Evolutionary conservation across 30 jellyfish, hydroid and myxozoan species (phyloP).

Genomic region (Hydra vulgaris): DNA sequence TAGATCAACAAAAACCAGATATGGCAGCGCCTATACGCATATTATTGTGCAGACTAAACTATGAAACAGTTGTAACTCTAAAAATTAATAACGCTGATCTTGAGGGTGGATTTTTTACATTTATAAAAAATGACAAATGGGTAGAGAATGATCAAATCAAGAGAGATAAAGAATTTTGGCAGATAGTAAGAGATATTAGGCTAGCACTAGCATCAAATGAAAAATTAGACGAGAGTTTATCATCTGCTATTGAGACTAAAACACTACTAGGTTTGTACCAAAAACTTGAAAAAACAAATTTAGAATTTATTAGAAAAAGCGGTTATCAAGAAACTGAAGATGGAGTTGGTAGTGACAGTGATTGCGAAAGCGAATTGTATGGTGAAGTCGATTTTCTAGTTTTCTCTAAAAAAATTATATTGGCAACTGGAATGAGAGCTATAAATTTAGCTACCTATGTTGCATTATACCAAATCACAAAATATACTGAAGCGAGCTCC

Average conservation of each 20-base stretch:
- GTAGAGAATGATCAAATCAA: not conserved
- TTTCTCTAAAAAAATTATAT: not conserved
- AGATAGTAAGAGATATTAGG: not conserved
- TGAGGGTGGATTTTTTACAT: not conserved
- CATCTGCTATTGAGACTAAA: not conserved
- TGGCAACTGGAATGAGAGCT: not conserved
- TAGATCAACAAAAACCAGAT: not conserved
- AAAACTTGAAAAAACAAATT: not conserved
- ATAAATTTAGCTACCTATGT: not conserved
- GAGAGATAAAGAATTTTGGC: not conserved
- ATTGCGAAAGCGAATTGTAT: not conserved
- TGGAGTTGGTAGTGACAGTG: not conserved
- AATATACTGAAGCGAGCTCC: too few relatives aligned
- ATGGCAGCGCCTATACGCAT: not conserved
- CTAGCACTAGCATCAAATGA: not conserved
- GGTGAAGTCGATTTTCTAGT: not conserved
- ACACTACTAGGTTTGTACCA: not conserved
- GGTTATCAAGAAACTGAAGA: not conserved
- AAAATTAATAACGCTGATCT: not conserved
- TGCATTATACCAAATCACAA: too few relatives aligned
- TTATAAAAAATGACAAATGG: not conserved
- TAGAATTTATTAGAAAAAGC: not conserved
- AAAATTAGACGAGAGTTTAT: not conserved
- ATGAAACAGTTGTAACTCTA: not conserved
- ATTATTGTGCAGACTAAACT: not conserved